These are phyloP conservation scores for Hirtodrosophila confusa DNA, from an alignment of 2,888 invertebrate species.

Conservation along the genomic window DNA sequence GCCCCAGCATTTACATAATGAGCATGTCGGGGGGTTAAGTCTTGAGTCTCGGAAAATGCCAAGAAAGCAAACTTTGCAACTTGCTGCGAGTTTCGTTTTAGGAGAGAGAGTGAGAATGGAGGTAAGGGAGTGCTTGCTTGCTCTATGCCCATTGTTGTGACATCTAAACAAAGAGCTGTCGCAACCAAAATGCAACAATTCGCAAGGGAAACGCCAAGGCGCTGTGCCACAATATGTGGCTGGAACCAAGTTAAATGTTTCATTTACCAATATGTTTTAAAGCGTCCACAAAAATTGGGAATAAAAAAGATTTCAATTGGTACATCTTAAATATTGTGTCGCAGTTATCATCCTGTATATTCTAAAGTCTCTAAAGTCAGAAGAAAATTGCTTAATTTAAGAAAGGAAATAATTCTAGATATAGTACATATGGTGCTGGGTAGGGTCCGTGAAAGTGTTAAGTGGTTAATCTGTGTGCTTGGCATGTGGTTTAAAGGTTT, in stretches of 20 bases:
- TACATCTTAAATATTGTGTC: too few species aligned
- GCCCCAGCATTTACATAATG: conserved; percentile 72
- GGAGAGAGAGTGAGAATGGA: conserved; percentile 3
- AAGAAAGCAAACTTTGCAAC: conserved; percentile 29
- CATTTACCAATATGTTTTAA: too few species aligned
- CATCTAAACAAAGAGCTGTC: conserved; percentile 24
- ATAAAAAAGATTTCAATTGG: too few species aligned
- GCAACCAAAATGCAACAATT: conserved; percentile 13
- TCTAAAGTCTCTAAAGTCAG: too few species aligned
- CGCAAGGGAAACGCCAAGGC: background rate
- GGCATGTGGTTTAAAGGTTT: too few species aligned
- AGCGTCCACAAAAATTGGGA: too few species aligned
- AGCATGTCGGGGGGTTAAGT: conserved; percentile 32
- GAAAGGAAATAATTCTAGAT: too few species aligned
- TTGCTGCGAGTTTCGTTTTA: background rate
- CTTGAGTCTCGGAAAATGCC: conserved; percentile 26
- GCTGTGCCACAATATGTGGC: conserved; percentile 5
- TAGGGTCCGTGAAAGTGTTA: too few species aligned
- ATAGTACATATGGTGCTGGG: too few species aligned
- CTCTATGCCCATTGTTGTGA: conserved; percentile 28
- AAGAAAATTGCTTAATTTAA: too few species aligned
- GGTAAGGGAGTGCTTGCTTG: background rate
- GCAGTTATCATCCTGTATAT: too few species aligned
- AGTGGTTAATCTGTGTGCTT: too few species aligned
- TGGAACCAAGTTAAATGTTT: background rate